phyloP scores from a whole-genome alignment of 1,140 invertebrate genomes.

The Drosophila nasuta region DNA sequence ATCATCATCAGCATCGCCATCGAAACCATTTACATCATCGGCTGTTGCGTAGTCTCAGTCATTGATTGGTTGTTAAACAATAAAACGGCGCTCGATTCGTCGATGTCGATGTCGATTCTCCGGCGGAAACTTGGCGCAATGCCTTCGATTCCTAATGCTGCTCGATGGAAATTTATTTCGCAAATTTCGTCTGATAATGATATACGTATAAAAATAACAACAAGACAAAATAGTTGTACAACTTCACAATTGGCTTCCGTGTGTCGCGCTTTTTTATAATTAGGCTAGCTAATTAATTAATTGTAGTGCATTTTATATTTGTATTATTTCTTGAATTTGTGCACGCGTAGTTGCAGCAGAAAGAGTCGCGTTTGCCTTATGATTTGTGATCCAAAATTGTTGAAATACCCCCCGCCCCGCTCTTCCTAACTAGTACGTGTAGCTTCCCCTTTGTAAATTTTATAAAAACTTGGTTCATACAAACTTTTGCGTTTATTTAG shows the following conservation, averaged over 20 bases:
- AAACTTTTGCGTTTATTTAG: slow-evolving; percentile 83
- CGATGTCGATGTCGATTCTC: background rate
- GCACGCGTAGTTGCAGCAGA: slow-evolving; percentile 28
- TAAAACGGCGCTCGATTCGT: background rate
- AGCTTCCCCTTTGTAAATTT: slow-evolving; percentile 2
- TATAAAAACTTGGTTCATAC: slow-evolving; percentile 74
- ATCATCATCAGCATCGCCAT: slow-evolving; percentile 2
- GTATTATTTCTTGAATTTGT: slow-evolving; percentile 6
- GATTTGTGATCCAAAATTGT: slow-evolving; percentile 20
- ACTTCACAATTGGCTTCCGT: slow-evolving; percentile 71
- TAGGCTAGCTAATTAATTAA: background rate
- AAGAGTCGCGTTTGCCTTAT: slow-evolving; percentile 27
- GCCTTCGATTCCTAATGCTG: slow-evolving; percentile 1
- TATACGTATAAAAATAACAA: background rate
- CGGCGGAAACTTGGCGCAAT: background rate
- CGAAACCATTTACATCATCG: background rate
- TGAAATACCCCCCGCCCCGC: background rate
- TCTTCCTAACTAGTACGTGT: background rate
- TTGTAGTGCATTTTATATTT: slow-evolving; percentile 5
- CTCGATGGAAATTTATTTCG: background rate
- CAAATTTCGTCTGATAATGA: slow-evolving; percentile 8
- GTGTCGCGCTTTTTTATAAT: slow-evolving; percentile 15
- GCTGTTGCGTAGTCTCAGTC: slow-evolving; percentile 2
- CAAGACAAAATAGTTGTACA: background rate
- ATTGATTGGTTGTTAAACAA: slow-evolving; percentile 28